Base-by-base conservation (phyloP, 2,888 invertebrate species). In the Sinhomidia bicolor region DNA sequence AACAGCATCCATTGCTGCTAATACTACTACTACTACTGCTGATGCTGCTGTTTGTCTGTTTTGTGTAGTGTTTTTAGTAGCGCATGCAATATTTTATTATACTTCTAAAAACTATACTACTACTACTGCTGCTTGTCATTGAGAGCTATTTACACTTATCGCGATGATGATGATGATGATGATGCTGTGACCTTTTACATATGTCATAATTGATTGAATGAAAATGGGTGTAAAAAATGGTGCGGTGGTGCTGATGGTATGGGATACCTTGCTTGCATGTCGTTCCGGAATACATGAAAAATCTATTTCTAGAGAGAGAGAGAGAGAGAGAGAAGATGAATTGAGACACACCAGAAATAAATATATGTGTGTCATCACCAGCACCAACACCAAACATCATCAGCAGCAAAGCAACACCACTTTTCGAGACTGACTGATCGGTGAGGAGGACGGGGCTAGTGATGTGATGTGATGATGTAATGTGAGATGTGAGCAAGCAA, bases 101-200 rank as follows among this genome's bases (percentile, higher is more conserved):
- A 29, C 26, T 26, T 65, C 26, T 65, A 29, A 65, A n/a, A n/a
- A n/a, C n/a, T n/a, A n/a, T n/a, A n/a, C n/a, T n/a, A n/a, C n/a
- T n/a, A n/a, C n/a, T 47, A 47, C 10, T 44, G 71, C 51, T 68
- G 41, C 17, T 78, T 78, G 78, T 29, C 78, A 78, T 78, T 78
- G 78, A 57, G 20, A 57, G 51, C 57, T 78, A 57, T 78, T 78
- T 78, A 57, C 78, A 78, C 32, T 57, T 78, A 57, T 78, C 54
- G 54, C 78, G 32, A 1, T 78, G 41, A 68, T 68, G n/a, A n/a
- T n/a, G n/a, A n/a, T n/a, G 41, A 5, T 41, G 41, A 41, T 26
- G n/a, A 23, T 62, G 62, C 5, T 62, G 78, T 78, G 57, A 78
- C 78, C 78, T 78, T 78, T 32, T 36, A 32, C 78, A 36, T 78